Percentiles rank a stretch among this genome's conserved stretches.
Evolutionary conservation across 1,140 invertebrate genomes (phyloP).

Genomic region (Hylaeus volcanicus): DNA sequence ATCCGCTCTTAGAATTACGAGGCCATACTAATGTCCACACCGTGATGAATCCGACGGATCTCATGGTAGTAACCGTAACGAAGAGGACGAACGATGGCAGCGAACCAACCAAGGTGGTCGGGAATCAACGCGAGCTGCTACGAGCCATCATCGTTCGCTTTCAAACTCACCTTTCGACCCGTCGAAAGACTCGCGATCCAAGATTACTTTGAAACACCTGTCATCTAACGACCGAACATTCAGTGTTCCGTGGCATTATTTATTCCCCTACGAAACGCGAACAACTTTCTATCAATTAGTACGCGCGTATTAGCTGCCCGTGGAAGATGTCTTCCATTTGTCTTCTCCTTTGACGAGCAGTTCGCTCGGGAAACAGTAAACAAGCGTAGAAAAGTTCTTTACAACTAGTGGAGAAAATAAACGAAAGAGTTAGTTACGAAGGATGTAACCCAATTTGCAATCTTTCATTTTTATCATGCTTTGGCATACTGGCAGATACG

Average conservation of each 20-base stretch:
- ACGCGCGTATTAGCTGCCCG: neutral
- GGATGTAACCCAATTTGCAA: too few species aligned
- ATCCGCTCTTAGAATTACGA: conserved; percentile 33
- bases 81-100: conserved; percentile 55
- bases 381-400: neutral
- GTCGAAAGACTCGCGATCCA: conserved; percentile 7
- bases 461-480: too few species aligned
- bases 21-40: conserved; percentile 51
- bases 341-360: neutral
- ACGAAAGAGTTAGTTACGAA: too few species aligned
- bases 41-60: conserved; percentile 58
- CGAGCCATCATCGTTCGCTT: conserved; percentile 23
- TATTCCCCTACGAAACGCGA: conserved; percentile 18
- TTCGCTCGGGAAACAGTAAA: neutral
- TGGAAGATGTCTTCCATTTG: neutral
- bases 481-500: too few species aligned
- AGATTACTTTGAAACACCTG: conserved; percentile 33
- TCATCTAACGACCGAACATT: conserved; percentile 43
- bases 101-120: conserved; percentile 15
- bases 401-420: too few species aligned
- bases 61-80: conserved; percentile 60
- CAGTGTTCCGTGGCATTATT: conserved; percentile 7
- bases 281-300: conserved; percentile 45
- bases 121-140: conserved; percentile 31
- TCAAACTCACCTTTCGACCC: conserved; percentile 30